Base-by-base conservation (phyloP, 2,113 vertebrate genomes). In the Galemys pyrenaicus region DNA sequence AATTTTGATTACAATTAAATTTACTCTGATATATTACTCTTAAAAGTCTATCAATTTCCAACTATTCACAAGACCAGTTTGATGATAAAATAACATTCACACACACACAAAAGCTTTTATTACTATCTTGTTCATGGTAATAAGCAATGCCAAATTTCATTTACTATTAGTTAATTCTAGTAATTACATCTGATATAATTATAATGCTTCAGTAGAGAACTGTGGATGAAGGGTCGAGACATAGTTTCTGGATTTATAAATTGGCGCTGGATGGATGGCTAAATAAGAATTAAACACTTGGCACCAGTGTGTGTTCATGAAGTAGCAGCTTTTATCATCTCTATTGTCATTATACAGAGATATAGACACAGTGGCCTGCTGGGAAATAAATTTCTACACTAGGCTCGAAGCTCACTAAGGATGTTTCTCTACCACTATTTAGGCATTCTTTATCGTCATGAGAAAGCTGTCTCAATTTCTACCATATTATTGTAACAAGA, bases 391-490 rank as follows among this genome's bases (percentile, higher is more conserved):
- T 64, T n/a, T 89, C 54, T 75, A 84, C 89, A 90, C 22, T 26
- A 86, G 46, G 46, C 87, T 67, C 60, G 54, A 56, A 54, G 73
- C 15, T 89, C 83, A 91, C 41, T 35, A 84, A 67, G 32, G 19
- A 65, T 68, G 35, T 90, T 75, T 87, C 70, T 89, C 46, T 68
- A 87, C 3, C 22, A 73, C 56, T 71, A 54, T 67, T 80, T 84
- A 87, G 22, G 30, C 35, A 68, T 90, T 94, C 64, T 90, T 85
- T 81, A 84, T 75, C 37, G 94, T 24, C n/a, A 77, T 56, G 78
- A 88, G 92, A 97, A 49, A 77, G 5, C 24, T 54, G 20, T 46
- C 32, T 92, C 37, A 68, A 83, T 79, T 93, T 93, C 65, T 80
- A 89, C 17, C 12, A 87, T 19, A 82, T 30, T 87, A 49, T 11